These are phyloP conservation scores for Lordiphosa andalusiaca DNA, from an alignment of 2,888 invertebrate species.

Conservation along the genomic window DNA sequence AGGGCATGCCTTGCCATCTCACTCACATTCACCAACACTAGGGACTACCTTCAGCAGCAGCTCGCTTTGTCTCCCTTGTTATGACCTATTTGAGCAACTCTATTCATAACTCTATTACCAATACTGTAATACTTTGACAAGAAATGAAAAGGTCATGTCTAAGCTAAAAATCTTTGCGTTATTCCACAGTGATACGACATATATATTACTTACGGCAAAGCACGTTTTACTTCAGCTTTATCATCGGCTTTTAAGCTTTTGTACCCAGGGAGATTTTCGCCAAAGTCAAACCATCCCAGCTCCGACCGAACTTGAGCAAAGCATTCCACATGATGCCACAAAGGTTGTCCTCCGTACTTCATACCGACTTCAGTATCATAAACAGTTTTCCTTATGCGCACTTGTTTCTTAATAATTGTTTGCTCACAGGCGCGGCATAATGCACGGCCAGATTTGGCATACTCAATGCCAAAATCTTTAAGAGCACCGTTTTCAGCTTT, in stretches of 20 bases:
- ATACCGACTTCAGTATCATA: constrained; percentile 89
- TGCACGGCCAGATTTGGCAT: constrained; percentile 91
- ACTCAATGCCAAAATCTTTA: constrained; percentile 89
- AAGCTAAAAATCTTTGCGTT: too few species aligned
- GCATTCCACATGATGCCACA: constrained; percentile 96
- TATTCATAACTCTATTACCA: too few species aligned
- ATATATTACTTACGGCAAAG: constrained; percentile 83
- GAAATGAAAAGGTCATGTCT: too few species aligned
- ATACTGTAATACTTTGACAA: too few species aligned
- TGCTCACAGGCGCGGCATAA: constrained; percentile 91
- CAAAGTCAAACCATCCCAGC: constrained; percentile 87
- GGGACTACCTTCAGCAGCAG: too few species aligned
- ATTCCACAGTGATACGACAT: too few species aligned
- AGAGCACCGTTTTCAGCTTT: constrained; percentile 79
- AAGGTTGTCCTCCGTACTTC: constrained; percentile 90
- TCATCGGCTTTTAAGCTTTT: constrained; percentile 86
- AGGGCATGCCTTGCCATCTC: too few species aligned
- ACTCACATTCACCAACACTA: too few species aligned
- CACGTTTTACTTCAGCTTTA: constrained; percentile 83
- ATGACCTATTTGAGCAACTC: too few species aligned
- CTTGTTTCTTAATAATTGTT: constrained; percentile 87
- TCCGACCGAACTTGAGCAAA: constrained; percentile 88
- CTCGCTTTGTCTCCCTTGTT: too few species aligned
- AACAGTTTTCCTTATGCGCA: constrained; percentile 91
- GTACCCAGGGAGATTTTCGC: constrained; percentile 89